A percentile compares a stretch with the other conserved stretches of the same genome.
These are phyloP conservation scores for Petaurus breviceps DNA, from an alignment of 2,113 vertebrate species.

Conservation along the genomic window DNA sequence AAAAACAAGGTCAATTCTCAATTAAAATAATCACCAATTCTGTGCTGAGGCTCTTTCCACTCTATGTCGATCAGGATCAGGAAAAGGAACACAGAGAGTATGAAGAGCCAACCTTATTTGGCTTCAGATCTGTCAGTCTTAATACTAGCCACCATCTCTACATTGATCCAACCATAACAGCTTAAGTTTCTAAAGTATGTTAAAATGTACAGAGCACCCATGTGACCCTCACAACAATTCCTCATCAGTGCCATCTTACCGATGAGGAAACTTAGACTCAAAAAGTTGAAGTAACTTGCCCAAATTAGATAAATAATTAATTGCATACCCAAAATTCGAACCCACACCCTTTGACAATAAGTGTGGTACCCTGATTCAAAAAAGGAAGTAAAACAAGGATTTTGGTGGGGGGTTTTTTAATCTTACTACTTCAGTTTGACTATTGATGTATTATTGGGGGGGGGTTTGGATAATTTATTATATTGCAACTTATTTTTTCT, in stretches of 20 bases:
- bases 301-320: not conserved
- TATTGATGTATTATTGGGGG: not conserved
- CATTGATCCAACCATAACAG: not conserved
- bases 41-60: conserved; percentile 17
- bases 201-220: not conserved
- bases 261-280: not conserved
- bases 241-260: not conserved
- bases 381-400: conserved; percentile 9
- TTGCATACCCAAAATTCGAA: not conserved
- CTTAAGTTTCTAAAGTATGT: not conserved
- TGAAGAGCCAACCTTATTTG: conserved; percentile 30
- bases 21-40: conserved; percentile 23
- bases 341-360: not conserved
- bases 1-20: conserved; percentile 57
- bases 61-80: conserved; percentile 5
- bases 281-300: not conserved
- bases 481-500: conserved; percentile 23
- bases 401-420: not conserved
- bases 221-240: not conserved
- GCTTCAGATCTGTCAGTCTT: not conserved
- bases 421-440: not conserved
- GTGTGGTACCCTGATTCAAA: not conserved
- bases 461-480: not conserved
- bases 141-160: not conserved
- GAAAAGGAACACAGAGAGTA: conserved; percentile 13